Percentiles rank a stretch among this genome's conserved stretches.
These are phyloP conservation scores for Epinephelus awoara DNA, from an alignment of 2,797 vertebrate genomes.

Conservation along the genomic window DNA sequence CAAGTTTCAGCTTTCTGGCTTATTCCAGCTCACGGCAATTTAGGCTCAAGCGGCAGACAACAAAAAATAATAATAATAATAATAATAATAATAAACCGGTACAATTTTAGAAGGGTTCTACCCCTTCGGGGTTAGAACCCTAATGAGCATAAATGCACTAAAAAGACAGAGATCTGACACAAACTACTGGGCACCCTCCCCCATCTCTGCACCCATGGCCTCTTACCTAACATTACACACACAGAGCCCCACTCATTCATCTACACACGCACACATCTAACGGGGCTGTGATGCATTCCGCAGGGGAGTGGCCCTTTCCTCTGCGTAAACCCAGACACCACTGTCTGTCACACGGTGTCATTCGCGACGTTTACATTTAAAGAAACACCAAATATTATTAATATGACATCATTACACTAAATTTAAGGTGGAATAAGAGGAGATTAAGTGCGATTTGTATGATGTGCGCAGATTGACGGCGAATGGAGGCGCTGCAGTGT, in stretches of 20 bases:
- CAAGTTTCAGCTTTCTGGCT: too few species aligned
- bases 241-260: constrained; percentile 40
- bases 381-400: constrained; percentile 23
- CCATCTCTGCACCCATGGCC: background rate
- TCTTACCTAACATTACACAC: background rate
- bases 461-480: background rate
- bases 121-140: too few species aligned
- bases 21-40: too few species aligned
- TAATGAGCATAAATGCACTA: background rate
- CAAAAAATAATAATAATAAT: too few species aligned
- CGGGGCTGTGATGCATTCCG: constrained; percentile 72
- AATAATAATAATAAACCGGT: too few species aligned
- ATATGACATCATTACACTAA: fast-evolving
- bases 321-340: constrained; percentile 32
- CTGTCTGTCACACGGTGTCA: constrained; percentile 36
- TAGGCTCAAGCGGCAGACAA: too few species aligned
- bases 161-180: background rate
- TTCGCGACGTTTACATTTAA: constrained; percentile 24
- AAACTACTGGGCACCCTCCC: constrained; percentile 3
- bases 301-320: constrained; percentile 73
- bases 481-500: fast-evolving
- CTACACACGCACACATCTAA: constrained; percentile 55
- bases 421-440: fast-evolving
- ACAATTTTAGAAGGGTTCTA: too few species aligned
- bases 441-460: fast-evolving